Percentiles rank a stretch among this genome's conserved stretches.
Evolutionary conservation across 1,140 invertebrate genomes (phyloP).

Genomic region (Hermetia illucens): DNA sequence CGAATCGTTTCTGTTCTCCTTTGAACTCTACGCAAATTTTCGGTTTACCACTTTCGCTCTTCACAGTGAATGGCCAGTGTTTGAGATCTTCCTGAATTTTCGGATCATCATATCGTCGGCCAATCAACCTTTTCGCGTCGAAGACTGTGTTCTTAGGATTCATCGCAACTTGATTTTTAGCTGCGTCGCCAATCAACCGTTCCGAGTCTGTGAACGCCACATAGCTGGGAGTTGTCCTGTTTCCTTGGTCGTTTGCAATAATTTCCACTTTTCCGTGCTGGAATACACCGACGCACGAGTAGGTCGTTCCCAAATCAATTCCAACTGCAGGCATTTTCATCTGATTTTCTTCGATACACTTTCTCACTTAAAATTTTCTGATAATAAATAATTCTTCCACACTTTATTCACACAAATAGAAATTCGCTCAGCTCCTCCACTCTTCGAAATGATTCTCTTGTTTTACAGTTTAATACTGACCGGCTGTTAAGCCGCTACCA

Average conservation of each 20-base stretch:
- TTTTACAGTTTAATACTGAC: too few species aligned
- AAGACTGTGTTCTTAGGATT: conserved; percentile 32
- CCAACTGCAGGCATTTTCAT: conserved; percentile 45
- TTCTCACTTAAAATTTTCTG: conserved; percentile 1
- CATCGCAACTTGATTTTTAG: conserved; percentile 55
- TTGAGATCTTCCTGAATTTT: conserved; percentile 63
- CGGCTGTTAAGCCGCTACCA: too few species aligned
- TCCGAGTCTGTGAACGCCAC: conserved; percentile 85
- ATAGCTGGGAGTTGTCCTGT: conserved; percentile 78
- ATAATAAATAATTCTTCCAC: too few species aligned
- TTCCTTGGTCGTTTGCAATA: conserved; percentile 85
- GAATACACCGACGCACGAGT: conserved; percentile 66
- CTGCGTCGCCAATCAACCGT: conserved; percentile 71
- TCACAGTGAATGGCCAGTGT: conserved; percentile 59
- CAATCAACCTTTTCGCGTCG: conserved; percentile 47
- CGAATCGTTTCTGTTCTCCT: conserved; percentile 56
- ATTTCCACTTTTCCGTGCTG: conserved; percentile 80
- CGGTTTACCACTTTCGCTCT: conserved; percentile 47
- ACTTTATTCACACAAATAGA: too few species aligned
- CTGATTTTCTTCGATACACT: conserved; percentile 10
- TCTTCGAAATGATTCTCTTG: too few species aligned
- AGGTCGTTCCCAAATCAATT: conserved; percentile 65
- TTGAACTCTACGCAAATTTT: conserved; percentile 61
- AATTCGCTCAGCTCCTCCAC: too few species aligned
- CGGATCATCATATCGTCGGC: conserved; percentile 48